Conservation (phyloP, 2,113 vertebrate genomes). For the Ahaetulla prasina region DNA sequence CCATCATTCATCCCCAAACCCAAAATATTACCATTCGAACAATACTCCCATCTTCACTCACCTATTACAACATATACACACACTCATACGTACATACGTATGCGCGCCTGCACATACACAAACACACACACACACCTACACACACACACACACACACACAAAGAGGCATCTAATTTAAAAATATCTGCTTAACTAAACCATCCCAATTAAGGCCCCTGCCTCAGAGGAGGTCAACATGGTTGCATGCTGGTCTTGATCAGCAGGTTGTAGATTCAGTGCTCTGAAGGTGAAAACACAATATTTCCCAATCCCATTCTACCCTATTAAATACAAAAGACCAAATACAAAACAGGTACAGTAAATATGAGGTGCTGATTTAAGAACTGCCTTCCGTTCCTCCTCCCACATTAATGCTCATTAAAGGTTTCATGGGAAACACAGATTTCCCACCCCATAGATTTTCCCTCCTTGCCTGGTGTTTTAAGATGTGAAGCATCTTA, state of each 20-base stretch:
- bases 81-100: too few relatives aligned
- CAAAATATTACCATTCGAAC: neutral
- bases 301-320: neutral
- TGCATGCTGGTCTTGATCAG: constrained; percentile 5
- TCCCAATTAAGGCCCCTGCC: neutral
- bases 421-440: neutral
- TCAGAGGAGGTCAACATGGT: neutral
- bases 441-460: neutral
- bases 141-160: neutral
- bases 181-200: neutral
- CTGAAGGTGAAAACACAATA: neutral
- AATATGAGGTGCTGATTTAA: neutral
- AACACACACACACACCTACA: neutral
- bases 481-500: neutral
- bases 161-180: neutral
- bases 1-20: neutral
- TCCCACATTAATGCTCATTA: neutral
- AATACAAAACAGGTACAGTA: neutral
- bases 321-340: neutral
- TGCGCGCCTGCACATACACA: too few relatives aligned
- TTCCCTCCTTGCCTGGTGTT: neutral
- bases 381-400: neutral
- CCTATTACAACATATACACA: neutral
- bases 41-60: rapidly evolving
- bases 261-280: constrained; percentile 4